A percentile compares a stretch with the other conserved stretches of the same genome.
Conservation (phyloP, 2,113 vertebrate species). For the Charadrius vociferus region DNA sequence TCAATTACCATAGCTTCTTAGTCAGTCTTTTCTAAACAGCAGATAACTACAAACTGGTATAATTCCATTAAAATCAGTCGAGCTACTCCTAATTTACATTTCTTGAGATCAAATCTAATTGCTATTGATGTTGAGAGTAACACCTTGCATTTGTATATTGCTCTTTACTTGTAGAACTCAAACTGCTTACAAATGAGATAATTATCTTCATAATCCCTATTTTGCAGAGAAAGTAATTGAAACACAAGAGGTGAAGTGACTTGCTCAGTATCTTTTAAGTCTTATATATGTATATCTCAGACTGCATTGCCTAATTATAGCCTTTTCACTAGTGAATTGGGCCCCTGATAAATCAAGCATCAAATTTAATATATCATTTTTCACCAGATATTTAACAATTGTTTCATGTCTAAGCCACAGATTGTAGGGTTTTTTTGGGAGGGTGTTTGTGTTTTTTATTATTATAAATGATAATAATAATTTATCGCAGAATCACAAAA, state of each 20-base stretch:
- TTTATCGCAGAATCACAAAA: too few relatives aligned
- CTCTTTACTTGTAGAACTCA: not conserved
- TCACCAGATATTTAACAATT: not conserved
- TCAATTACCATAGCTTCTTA: not conserved
- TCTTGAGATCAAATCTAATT: not conserved
- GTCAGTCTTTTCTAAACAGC: not conserved
- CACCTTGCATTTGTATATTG: not conserved
- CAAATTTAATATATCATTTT: not conserved
- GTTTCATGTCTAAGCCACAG: rapidly evolving
- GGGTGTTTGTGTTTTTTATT: too few relatives aligned
- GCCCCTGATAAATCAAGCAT: not conserved
- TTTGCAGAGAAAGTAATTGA: not conserved
- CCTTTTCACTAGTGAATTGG: not conserved
- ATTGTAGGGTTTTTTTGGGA: not conserved
- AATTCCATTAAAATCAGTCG: not conserved
- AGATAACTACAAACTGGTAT: not conserved
- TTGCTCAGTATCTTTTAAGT: not conserved
- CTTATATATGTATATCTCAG: not conserved
- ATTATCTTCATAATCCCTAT: not conserved
- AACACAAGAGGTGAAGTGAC: not conserved
- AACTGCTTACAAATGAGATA: not conserved
- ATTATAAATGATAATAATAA: too few relatives aligned
- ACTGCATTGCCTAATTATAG: not conserved
- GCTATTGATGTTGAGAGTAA: not conserved
- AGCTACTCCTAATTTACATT: not conserved